Base-by-base conservation (phyloP, 1,140 invertebrate species). In the Steinernema khuongi region DNA sequence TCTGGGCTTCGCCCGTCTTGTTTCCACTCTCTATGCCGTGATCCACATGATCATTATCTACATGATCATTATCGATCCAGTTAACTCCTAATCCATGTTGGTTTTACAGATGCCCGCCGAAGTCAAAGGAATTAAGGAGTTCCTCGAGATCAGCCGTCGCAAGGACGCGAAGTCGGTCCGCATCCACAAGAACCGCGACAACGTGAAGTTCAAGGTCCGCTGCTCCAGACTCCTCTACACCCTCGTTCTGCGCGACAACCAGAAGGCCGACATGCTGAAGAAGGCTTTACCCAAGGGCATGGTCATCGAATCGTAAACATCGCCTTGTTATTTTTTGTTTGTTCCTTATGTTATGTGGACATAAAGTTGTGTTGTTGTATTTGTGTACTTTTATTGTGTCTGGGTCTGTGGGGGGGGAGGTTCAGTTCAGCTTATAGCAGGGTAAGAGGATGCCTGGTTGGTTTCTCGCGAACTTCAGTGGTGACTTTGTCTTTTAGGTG, bases 151-250 rank as follows among this genome's bases (percentile, higher is more conserved):
- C 29, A 33, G 19, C 68, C 68, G 36, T 41, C 36, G 36, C 36
- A 41, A 41, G 36, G 36, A 41, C 36, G 36, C 36, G 7, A 41
- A 41, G 36, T 41, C 81, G 19, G 81, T 83, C 18, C 81, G 80
- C 29, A 83, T 81, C 60, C 83, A 81, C 74, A 83, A 83, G 78
- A 81, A 81, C 69, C 26, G 30, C 2, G 77, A 81, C 22, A 81
- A 81, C 43, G 77, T 41, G 7, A 41, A 81, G 60, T 81, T 81
- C 74, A 81, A 81, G 81, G 77, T 81, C 41, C 70, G 77, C 29
- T 77, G 76, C 71, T 4, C 66, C 66, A 29, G 26, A 67, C n/a
- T 28, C 7, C 66, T 67, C 4, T 29, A 67, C 18, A 29, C 66
- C n/a, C 66, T 67, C 66, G 36, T 41, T 41, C 36, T 41, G 7